These are phyloP conservation scores for Melanerpes formicivorus DNA, from an alignment of 2,113 vertebrate genomes.

Conservation along the genomic window DNA sequence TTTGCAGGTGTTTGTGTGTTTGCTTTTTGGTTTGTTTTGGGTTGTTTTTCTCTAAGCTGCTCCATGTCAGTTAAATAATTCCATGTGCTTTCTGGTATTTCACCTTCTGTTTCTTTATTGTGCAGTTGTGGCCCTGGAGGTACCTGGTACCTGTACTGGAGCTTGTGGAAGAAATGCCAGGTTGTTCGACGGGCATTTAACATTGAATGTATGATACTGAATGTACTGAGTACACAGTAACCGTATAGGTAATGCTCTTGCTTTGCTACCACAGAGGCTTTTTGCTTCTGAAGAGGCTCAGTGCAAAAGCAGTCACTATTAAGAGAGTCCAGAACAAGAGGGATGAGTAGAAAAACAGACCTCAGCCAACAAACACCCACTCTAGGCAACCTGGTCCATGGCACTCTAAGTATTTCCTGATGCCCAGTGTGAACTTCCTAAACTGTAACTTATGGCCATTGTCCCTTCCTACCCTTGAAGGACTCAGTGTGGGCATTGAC, in stretches of 20 bases:
- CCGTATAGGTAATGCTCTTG: background rate
- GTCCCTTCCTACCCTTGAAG: background rate
- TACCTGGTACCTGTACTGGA: background rate
- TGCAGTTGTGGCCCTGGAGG: background rate
- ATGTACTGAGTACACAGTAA: background rate
- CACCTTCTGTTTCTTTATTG: background rate
- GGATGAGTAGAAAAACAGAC: background rate
- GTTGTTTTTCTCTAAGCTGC: background rate
- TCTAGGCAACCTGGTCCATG: background rate
- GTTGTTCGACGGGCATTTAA: background rate
- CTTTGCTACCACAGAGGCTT: background rate
- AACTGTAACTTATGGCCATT: background rate
- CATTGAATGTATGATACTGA: background rate
- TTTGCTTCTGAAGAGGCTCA: background rate
- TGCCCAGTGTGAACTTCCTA: background rate
- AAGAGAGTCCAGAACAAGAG: background rate
- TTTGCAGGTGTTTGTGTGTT: background rate
- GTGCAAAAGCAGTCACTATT: background rate
- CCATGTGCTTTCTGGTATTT: background rate
- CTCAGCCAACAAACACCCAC: background rate
- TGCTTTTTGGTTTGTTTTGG: background rate
- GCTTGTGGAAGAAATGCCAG: background rate
- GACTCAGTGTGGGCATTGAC: background rate
- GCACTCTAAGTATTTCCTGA: background rate
- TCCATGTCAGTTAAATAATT: background rate